A percentile compares a stretch with the other conserved stretches of the same genome.
These are phyloP conservation scores for Dryocosmus kuriphilus DNA, from an alignment of 2,888 invertebrate species.

Conservation along the genomic window DNA sequence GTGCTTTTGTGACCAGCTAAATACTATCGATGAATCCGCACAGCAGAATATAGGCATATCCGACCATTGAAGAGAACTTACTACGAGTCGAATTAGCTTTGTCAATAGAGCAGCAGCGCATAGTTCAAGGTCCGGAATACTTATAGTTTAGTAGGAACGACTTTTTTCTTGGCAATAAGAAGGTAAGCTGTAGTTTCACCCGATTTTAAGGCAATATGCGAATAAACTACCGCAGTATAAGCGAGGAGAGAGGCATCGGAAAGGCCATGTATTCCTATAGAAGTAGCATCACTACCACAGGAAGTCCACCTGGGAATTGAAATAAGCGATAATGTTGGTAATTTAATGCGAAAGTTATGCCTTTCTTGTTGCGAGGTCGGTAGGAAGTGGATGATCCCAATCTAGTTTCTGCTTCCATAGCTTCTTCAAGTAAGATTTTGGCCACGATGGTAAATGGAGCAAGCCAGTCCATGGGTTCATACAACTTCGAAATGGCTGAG, in stretches of 20 bases:
- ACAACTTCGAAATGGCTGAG: too few relatives aligned
- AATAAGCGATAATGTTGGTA: not conserved
- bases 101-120: not conserved
- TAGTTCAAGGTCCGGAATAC: not conserved
- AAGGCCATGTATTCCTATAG: not conserved
- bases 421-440: conserved; percentile 35
- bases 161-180: not conserved
- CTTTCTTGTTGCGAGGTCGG: not conserved
- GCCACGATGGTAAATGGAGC: conserved; percentile 25
- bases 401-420: conserved; percentile 30
- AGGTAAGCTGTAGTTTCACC: not conserved
- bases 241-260: not conserved
- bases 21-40: not conserved
- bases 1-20: not conserved
- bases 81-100: not conserved
- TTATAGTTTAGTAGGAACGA: not conserved
- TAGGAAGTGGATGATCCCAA: conserved; percentile 34
- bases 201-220: not conserved
- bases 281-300: not conserved
- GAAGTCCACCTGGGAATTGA: not conserved
- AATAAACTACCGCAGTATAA: not conserved
- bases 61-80: not conserved
- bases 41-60: not conserved
- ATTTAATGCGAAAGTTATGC: not conserved
- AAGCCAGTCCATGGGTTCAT: conserved; percentile 35